These are phyloP conservation scores for Dendrocincla tyrannina DNA, from an alignment of 2,797 vertebrate species.

Conservation along the genomic window DNA sequence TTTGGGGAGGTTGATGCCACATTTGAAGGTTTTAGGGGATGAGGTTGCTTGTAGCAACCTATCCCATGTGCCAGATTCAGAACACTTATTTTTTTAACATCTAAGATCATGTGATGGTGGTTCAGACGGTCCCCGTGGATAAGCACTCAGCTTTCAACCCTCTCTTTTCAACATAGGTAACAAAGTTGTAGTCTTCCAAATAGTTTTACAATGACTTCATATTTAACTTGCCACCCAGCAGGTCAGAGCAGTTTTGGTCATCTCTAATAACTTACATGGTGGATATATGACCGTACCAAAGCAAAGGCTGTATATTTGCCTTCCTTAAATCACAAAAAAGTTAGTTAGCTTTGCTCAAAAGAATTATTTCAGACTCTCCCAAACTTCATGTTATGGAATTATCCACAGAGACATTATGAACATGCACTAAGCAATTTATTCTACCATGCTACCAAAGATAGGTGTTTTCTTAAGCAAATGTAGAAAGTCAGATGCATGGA, in stretches of 20 bases:
- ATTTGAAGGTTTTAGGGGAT: background rate
- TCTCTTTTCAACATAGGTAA: background rate
- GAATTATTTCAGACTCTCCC: background rate
- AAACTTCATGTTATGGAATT: background rate
- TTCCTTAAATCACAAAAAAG: background rate
- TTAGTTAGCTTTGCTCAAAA: background rate
- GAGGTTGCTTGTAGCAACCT: background rate
- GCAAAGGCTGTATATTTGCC: background rate
- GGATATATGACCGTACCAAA: background rate
- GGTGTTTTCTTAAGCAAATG: background rate
- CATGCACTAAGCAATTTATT: background rate
- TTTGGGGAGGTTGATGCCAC: background rate
- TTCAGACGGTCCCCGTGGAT: background rate
- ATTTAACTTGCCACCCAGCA: background rate
- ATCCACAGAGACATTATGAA: background rate
- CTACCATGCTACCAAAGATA: background rate
- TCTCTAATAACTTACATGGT: rapidly evolving
- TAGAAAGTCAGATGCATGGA: background rate
- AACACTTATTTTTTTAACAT: background rate
- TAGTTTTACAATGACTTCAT: background rate
- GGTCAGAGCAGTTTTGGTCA: background rate
- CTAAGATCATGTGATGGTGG: background rate
- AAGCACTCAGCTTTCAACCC: background rate
- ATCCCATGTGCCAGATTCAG: background rate
- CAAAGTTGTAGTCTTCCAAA: background rate